phyloP scores from a whole-genome alignment of 1,140 invertebrate species.

The Araneus ventricosus region DNA sequence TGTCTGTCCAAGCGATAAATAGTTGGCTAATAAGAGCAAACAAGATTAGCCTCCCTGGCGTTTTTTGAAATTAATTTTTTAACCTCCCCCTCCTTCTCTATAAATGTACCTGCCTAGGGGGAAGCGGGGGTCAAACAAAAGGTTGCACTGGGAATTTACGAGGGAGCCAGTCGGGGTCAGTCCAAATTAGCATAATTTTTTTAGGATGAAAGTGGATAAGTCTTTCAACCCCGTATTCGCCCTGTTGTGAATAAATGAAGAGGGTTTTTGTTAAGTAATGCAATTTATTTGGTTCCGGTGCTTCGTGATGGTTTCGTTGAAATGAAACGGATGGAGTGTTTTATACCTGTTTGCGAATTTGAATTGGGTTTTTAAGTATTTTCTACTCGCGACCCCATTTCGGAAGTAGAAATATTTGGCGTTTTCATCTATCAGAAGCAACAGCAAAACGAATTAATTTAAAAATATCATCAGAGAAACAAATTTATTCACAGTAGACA shows the following conservation, averaged over 20 bases:
- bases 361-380: too few relatives aligned
- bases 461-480: too few relatives aligned
- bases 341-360: not conserved
- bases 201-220: not conserved
- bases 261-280: slow-evolving; percentile 48
- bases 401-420: too few relatives aligned
- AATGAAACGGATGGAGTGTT: not conserved
- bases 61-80: slow-evolving; percentile 67
- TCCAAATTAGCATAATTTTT: slow-evolving; percentile 61
- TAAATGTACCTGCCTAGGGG: not conserved
- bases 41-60: slow-evolving; percentile 55
- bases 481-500: too few relatives aligned
- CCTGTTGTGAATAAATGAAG: not conserved
- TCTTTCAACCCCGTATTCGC: not conserved
- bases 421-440: too few relatives aligned
- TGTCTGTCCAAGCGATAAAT: slow-evolving; percentile 56
- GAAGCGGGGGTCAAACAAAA: slow-evolving; percentile 37
- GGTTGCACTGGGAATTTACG: slow-evolving; percentile 45
- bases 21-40: slow-evolving; percentile 69
- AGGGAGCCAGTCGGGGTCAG: slow-evolving; percentile 43
- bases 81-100: too few relatives aligned
- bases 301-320: not conserved
- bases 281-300: slow-evolving; percentile 42
- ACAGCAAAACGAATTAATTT: too few relatives aligned
- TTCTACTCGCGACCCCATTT: too few relatives aligned